phyloP scores from a whole-genome alignment of 2,113 vertebrate genomes.

The Montifringilla adamsi region DNA sequence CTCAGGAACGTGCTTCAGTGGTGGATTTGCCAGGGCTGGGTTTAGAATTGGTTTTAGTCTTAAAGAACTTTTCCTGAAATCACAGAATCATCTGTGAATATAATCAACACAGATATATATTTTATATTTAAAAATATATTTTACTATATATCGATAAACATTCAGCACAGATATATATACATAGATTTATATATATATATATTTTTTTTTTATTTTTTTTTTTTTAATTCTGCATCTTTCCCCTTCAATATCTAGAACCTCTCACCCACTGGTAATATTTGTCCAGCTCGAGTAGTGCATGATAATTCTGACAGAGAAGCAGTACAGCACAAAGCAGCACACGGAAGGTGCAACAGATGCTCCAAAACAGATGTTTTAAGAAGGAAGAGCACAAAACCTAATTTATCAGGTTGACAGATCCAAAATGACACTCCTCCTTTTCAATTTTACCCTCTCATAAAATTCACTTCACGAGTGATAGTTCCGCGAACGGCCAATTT shows the following conservation, averaged over 20 bases:
- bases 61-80: not conserved
- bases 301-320: not conserved
- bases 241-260: not conserved
- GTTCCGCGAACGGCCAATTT: not conserved
- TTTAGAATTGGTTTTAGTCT: not conserved
- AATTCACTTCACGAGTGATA: not conserved
- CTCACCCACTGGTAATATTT: not conserved
- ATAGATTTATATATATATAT: too few species aligned
- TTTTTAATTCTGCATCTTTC: not conserved
- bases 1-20: not conserved
- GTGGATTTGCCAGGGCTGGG: not conserved
- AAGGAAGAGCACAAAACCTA: not conserved
- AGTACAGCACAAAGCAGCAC: not conserved
- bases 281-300: not conserved
- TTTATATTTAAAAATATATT: too few species aligned
- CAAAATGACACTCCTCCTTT: not conserved
- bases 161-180: too few species aligned
- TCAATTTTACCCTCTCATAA: not conserved
- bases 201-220: too few species aligned
- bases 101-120: not conserved
- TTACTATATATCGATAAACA: too few species aligned
- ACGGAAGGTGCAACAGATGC: not conserved
- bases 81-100: too few species aligned
- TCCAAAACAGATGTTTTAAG: not conserved
- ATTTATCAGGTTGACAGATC: not conserved